Evolutionary conservation across 2,113 vertebrate species (phyloP), one percentile per base, ranked within the genome.

Genomic region (Gulo gulo): DNA sequence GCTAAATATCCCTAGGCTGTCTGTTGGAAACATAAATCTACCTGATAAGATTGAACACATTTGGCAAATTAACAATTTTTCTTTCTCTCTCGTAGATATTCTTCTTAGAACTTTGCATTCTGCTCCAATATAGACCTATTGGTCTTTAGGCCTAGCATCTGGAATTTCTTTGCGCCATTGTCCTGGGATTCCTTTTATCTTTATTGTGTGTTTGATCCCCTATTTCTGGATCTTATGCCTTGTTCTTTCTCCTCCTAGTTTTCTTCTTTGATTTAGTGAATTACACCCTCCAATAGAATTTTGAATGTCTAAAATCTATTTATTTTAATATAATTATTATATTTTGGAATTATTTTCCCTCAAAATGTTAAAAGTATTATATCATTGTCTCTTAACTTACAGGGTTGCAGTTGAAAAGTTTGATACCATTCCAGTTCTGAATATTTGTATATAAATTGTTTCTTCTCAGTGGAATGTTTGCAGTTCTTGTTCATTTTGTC

Each of bases 311-410:
- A n/a, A 90, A 81, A 39, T 47, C 24, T 63, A 31, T 84, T 93
- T 83, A 45, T 94, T 87, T 59, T 96, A 94, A 55, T 91, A 71
- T 82, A 31, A 47, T 76, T 74, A 95, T 79, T 83, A 12, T 88
- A 78, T 78, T 31, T 31, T 88, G n/a, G 24, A 91, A 76, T 76
- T 63, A 45, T 83, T 94, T 96, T n/a, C 23, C 23, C 3, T 71
- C 31, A 15, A 82, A 52, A 87, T 31, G 47, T 88, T 81, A 52
- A 94, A 95, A 67, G 31, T 7, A 47, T n/a, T 47, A 1, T 59
- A 42, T 24, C 26, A 85, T 76, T 96, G 26, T 91, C 42, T 91
- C 79, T 95, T 81, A 79, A 63, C 39, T 91, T 91, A 74, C 20
- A 76, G n/a, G 47, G 13, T 80, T 80, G 26, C 11, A 34, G 3